Conservation (phyloP, 2,113 vertebrate genomes). For the Forbesichthys agassizii region DNA sequence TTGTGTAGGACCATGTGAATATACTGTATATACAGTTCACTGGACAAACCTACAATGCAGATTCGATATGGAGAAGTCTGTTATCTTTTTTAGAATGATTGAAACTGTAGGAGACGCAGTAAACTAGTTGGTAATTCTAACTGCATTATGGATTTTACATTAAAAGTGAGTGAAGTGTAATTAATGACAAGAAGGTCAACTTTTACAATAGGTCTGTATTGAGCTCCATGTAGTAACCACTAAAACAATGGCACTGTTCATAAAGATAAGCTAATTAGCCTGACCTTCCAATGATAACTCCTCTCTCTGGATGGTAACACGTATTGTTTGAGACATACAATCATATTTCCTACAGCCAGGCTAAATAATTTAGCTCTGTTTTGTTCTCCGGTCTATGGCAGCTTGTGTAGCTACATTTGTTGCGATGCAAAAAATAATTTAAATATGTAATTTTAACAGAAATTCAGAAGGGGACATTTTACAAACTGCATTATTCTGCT, state of each 20-base stretch:
- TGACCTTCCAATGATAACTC: not conserved
- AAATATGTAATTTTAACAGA: not conserved
- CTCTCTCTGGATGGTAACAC: not conserved
- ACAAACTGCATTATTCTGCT: conserved; percentile 14
- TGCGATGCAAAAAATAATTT: not conserved
- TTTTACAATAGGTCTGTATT: not conserved
- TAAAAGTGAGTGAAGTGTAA: not conserved
- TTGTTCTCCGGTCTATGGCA: too few species aligned
- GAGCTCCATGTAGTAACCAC: not conserved
- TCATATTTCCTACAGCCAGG: not conserved
- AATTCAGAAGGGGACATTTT: not conserved
- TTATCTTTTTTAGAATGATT: not conserved
- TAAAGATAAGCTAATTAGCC: not conserved
- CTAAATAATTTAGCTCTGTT: not conserved
- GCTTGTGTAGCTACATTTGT: too few species aligned
- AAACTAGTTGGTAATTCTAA: not conserved
- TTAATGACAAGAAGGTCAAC: not conserved
- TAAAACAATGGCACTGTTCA: not conserved
- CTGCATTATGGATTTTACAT: not conserved
- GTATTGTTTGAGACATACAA: not conserved
- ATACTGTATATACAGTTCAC: not conserved
- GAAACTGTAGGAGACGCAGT: not conserved
- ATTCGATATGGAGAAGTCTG: not conserved
- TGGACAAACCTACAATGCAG: not conserved
- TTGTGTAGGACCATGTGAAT: not conserved